Evolutionary conservation across 2,888 invertebrate genomes (phyloP).

Genomic region (Ochropleura plecta): DNA sequence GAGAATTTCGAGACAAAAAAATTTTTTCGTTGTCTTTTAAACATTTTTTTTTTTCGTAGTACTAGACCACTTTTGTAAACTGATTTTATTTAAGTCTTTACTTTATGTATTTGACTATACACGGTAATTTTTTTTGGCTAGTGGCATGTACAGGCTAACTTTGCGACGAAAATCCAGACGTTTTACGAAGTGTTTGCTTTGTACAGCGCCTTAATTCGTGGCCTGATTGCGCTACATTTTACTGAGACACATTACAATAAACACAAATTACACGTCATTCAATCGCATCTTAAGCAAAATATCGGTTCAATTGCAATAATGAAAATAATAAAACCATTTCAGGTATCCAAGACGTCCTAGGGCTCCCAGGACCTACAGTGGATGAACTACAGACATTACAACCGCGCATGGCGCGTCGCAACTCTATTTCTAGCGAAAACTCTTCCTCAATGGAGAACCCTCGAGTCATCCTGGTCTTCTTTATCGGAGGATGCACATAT

Average conservation of each 20-base stretch:
- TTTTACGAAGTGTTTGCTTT: too few species aligned
- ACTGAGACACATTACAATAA: neutral
- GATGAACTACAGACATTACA: slow-evolving; percentile 92
- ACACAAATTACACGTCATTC: neutral
- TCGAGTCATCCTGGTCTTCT: slow-evolving; percentile 96
- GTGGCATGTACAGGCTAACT: too few species aligned
- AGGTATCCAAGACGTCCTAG: slow-evolving; percentile 95
- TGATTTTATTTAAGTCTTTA: too few species aligned
- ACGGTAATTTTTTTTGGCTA: too few species aligned
- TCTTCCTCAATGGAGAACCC: slow-evolving; percentile 91
- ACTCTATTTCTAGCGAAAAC: slow-evolving; percentile 91
- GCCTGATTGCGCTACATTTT: neutral
- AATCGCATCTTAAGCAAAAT: neutral
- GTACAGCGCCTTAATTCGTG: too few species aligned
- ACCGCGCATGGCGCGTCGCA: slow-evolving; percentile 90
- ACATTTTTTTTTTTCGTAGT: too few species aligned
- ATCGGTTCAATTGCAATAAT: neutral
- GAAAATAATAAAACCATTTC: slow-evolving; percentile 47
- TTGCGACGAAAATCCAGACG: too few species aligned
- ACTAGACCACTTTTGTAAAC: too few species aligned
- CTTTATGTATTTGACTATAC: too few species aligned
- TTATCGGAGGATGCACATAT: slow-evolving; percentile 99
- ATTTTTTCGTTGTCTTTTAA: too few species aligned
- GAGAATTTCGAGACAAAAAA: too few species aligned
- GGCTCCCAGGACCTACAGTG: slow-evolving; percentile 93